Evolutionary conservation across 1,140 invertebrate genomes (phyloP).

Genomic region (Leptinotarsa defecta): DNA sequence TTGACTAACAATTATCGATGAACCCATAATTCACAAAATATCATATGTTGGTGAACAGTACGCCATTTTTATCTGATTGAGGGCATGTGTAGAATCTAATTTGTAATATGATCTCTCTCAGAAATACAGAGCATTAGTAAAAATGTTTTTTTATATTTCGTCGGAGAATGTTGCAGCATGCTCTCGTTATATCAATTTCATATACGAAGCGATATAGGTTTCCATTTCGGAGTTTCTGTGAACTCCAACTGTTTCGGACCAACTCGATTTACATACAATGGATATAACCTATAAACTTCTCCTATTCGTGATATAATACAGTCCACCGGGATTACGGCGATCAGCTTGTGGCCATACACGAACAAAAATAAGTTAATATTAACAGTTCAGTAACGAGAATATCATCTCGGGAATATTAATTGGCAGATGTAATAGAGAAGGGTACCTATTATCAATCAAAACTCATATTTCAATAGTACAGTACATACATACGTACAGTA

Average conservation of each 20-base stretch:
- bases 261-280: not conserved
- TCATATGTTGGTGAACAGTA: too few relatives aligned
- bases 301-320: constrained; percentile 15
- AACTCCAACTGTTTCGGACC: not conserved
- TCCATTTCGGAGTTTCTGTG: constrained; percentile 11
- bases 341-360: not conserved
- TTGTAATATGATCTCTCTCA: too few relatives aligned
- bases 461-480: too few relatives aligned
- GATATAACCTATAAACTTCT: not conserved
- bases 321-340: not conserved
- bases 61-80: too few relatives aligned
- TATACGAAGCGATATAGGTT: constrained; percentile 10
- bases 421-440: too few relatives aligned
- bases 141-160: not conserved
- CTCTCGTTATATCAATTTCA: constrained; percentile 10
- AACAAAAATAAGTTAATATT: not conserved
- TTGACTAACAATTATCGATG: too few relatives aligned
- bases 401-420: too few relatives aligned
- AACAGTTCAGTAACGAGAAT: too few relatives aligned
- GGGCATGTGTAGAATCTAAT: too few relatives aligned
- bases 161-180: not conserved
- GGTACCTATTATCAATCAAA: too few relatives aligned
- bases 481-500: too few relatives aligned
- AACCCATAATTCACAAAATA: too few relatives aligned
- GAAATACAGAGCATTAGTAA: not conserved